phyloP scores from a whole-genome alignment of 2,797 vertebrate species.

The Darevskia nairensis region DNA sequence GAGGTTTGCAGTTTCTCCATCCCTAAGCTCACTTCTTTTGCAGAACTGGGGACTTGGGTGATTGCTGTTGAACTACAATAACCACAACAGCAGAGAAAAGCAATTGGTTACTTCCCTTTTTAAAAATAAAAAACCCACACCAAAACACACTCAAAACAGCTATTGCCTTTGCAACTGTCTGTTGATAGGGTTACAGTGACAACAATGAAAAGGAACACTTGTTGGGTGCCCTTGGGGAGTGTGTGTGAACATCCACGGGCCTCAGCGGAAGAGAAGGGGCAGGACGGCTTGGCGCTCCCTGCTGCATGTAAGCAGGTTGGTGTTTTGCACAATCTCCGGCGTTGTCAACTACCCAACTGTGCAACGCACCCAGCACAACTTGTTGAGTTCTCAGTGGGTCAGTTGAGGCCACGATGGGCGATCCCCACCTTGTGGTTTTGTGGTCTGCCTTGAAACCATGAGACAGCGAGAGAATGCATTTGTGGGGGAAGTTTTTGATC shows the following conservation, averaged over 20 bases:
- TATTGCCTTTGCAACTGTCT: not conserved
- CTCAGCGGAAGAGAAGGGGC: not conserved
- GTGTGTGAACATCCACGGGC: no score
- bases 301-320: not conserved
- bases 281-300: not conserved
- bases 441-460: not conserved
- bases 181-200: not conserved
- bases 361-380: not conserved
- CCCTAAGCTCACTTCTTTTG: not conserved
- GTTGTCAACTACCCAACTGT: not conserved
- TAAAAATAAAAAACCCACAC: not conserved
- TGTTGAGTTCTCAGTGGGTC: not conserved
- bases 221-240: not conserved
- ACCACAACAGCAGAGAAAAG: not conserved
- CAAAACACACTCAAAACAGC: no score
- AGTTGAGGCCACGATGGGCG: not conserved
- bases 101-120: not conserved
- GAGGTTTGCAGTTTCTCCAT: no score
- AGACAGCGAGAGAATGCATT: not conserved
- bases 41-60: not conserved
- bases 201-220: not conserved
- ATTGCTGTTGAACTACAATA: not conserved
- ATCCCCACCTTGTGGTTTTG: constrained; percentile 1
- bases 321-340: no score
- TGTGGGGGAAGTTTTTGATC: not conserved